These are phyloP conservation scores for Catagonus wagneri DNA, from an alignment of 2,113 vertebrate genomes.

Conservation along the genomic window DNA sequence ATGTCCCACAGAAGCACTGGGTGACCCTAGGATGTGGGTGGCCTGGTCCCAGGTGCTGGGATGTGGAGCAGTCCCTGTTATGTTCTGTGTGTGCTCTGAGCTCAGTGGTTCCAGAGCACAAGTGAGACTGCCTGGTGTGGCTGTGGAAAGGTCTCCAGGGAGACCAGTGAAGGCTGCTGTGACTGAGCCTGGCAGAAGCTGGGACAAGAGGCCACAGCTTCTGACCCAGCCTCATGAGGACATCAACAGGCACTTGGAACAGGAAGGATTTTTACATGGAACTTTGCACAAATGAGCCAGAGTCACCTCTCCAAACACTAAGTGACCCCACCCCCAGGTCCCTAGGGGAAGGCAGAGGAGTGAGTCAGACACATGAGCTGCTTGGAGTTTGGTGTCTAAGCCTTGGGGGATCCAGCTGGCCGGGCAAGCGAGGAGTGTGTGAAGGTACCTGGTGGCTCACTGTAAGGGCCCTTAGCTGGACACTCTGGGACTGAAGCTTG, in stretches of 20 bases:
- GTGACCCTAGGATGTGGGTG: conserved; percentile 81
- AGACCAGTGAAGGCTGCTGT: neutral
- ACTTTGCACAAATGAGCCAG: neutral
- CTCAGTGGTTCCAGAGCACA: conserved; percentile 39
- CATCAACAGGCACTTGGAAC: rapidly evolving
- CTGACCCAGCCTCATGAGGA: neutral
- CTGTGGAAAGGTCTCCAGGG: neutral
- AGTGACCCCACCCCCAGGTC: neutral
- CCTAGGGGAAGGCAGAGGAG: neutral
- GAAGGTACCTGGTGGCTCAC: neutral
- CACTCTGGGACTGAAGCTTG: neutral
- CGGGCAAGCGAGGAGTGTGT: neutral
- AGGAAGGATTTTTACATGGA: neutral
- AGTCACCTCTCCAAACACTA: neutral
- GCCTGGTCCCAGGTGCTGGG: conserved; percentile 80
- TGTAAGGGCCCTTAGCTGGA: neutral
- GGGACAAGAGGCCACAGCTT: neutral
- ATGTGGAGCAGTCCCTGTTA: conserved; percentile 72
- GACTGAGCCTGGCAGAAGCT: neutral
- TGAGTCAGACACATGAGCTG: neutral
- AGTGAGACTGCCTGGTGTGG: conserved; percentile 53
- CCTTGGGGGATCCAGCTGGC: neutral
- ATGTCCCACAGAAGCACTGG: conserved; percentile 81
- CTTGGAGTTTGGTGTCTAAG: neutral
- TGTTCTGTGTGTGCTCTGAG: conserved; percentile 71